Evolutionary conservation across 2,113 vertebrate species (phyloP), one percentile per base, ranked within the genome.

Genomic region (Mus pahari): DNA sequence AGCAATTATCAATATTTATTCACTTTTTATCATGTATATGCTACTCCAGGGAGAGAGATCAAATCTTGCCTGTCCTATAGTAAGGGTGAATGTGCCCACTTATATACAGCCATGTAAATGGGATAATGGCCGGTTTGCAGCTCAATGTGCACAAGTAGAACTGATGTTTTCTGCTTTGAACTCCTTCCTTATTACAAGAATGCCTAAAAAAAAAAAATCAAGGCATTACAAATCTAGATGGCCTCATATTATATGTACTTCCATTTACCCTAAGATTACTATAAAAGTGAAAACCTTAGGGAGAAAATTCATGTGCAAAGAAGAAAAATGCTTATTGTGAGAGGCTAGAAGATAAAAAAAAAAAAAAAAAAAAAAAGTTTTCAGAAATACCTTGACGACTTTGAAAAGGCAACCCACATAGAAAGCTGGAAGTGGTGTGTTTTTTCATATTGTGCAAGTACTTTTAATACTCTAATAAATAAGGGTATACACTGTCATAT

Each of bases 291-390:
- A 97, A 95, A 92, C 39, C 77, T 86, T 48, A 48, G 91, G 55
- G 60, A 95, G 50, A 39, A 96, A 95, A 92, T 97, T 84, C 90
- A 94, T 84, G 50, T 95, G n/a, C 84, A 60, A 77, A 75, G 86
- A 33, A 53, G 60, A 75, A 73, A 97, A 83, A 90, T 66, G n/a
- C 28, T 93, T 96, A 88, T 31, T 96, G 39, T 90, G 91, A 84
- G 68, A 94, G n/a, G 36, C 10, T 89, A n/a, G 64, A 90, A 91
- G 93, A 91, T 92, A n/a, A n/a, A n/a, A n/a, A n/a, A n/a, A n/a
- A n/a, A n/a, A n/a, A n/a, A n/a, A 83, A 91, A 33, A 94, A 86
- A 50, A n/a, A 94, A 86, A 50, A 70, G 24, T 81, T 87, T 75
- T 84, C 12, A 68, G 19, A 62, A 79, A 94, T 33, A 71, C 64